Evolutionary conservation across 2,113 vertebrate species (phyloP).

Genomic region (Callionymus lyra): DNA sequence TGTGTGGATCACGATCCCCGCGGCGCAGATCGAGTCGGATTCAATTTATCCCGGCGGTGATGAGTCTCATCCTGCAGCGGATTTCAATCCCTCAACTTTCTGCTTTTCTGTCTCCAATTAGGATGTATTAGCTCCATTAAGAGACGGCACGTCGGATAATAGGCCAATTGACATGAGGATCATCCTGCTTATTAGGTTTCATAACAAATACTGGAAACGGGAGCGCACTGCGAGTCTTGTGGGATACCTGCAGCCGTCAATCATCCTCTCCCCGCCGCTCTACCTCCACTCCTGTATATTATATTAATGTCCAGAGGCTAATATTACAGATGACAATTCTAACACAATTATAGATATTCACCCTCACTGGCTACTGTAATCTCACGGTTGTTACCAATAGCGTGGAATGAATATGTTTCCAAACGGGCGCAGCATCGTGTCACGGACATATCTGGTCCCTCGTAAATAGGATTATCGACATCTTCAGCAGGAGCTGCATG

Average conservation of each 20-base stretch:
- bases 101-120: conserved; percentile 28
- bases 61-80: background rate
- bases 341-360: no score
- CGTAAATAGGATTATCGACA: no score
- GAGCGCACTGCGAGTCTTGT: background rate
- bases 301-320: no score
- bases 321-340: no score
- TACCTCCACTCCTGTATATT: no score
- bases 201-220: conserved; percentile 35
- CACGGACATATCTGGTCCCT: no score
- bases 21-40: background rate
- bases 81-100: background rate
- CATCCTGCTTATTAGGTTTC: conserved; percentile 39
- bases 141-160: conserved; percentile 37
- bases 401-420: conserved; percentile 8
- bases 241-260: background rate
- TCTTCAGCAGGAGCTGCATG: no score
- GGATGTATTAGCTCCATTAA: conserved; percentile 37
- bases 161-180: conserved; percentile 27
- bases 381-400: conserved; percentile 17
- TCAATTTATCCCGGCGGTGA: conserved; percentile 8
- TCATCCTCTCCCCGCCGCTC: background rate
- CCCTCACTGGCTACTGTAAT: conserved; percentile 13
- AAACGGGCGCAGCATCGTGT: background rate
- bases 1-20: no score